These are phyloP conservation scores for Steinernema feltiae DNA, from an alignment of 1,140 invertebrate genomes.

Conservation along the genomic window DNA sequence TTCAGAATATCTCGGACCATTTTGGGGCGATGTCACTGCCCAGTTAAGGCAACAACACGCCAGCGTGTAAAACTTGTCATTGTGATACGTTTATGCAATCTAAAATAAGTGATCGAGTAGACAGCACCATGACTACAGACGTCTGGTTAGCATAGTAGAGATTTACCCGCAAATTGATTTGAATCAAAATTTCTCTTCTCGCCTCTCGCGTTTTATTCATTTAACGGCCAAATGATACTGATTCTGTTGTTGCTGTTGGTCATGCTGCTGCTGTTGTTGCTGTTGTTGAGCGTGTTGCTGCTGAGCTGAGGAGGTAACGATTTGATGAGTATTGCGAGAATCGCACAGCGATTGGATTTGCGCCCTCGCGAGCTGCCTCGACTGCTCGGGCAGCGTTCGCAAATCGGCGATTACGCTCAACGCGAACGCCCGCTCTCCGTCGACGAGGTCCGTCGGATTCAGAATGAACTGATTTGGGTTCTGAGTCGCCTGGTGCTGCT, in stretches of 20 bases:
- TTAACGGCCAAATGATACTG: neutral
- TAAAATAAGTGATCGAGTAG: neutral
- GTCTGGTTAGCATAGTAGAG: neutral
- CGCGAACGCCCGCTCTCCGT: constrained; percentile 36
- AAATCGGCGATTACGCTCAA: constrained; percentile 32
- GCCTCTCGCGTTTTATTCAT: neutral
- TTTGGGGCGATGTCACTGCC: neutral
- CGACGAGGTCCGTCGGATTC: constrained; percentile 26
- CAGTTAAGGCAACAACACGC: neutral
- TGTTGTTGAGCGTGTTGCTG: neutral
- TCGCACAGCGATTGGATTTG: constrained; percentile 19
- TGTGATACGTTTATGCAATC: neutral
- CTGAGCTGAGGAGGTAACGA: neutral
- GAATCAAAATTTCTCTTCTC: neutral
- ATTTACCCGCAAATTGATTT: neutral
- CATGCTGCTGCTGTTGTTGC: neutral
- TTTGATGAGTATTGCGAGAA: neutral
- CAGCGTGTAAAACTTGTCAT: neutral
- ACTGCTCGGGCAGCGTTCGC: constrained; percentile 17
- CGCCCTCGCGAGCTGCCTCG: constrained; percentile 13
- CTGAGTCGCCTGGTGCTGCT: neutral
- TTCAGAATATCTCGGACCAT: neutral
- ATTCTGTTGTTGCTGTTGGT: too few relatives aligned
- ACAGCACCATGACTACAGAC: neutral
- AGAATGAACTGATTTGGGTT: constrained; percentile 1